A percentile compares a stretch with the other conserved stretches of the same genome.
These are phyloP conservation scores for Leptopilina boulardi DNA, from an alignment of 1,140 invertebrate species.

Conservation along the genomic window DNA sequence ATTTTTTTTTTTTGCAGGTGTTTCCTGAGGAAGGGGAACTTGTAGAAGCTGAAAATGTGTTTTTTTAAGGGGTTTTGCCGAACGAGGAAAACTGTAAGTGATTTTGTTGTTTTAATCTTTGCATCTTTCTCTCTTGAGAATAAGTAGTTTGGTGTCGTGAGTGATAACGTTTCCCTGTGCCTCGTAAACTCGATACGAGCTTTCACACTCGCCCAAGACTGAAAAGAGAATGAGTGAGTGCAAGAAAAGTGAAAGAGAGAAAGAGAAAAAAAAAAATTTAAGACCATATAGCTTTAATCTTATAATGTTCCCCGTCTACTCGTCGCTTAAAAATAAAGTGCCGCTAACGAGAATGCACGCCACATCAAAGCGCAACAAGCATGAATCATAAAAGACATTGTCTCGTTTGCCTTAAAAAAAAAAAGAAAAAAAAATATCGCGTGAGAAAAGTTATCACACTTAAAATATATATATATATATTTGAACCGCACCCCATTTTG, in stretches of 20 bases:
- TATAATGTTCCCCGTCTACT: conserved; percentile 24
- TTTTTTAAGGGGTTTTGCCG: too few species aligned
- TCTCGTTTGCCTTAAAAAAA: not conserved
- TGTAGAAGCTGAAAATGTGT: too few species aligned
- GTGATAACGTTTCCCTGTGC: conserved; percentile 26
- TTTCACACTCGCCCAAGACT: not conserved
- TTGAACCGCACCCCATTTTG: not conserved
- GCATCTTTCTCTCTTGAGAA: not conserved
- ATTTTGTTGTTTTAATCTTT: conserved; percentile 18
- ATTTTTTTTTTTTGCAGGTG: too few species aligned
- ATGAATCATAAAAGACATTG: conserved; percentile 32
- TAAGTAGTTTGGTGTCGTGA: conserved; percentile 16
- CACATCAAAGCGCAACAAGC: conserved; percentile 29
- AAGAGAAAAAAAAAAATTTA: not conserved
- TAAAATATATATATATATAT: not conserved
- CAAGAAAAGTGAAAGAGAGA: too few species aligned
- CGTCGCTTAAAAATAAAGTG: conserved; percentile 27
- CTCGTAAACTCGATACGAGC: conserved; percentile 31
- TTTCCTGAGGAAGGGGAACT: too few species aligned
- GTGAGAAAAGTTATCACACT: not conserved
- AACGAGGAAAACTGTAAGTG: not conserved
- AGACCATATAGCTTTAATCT: conserved; percentile 24
- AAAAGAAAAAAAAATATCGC: not conserved
- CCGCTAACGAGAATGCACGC: conserved; percentile 20
- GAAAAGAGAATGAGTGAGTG: too few species aligned